Evolutionary conservation across 2,113 vertebrate species (phyloP), one percentile per base, ranked within the genome.

Genomic region (Pygoscelis adeliae): DNA sequence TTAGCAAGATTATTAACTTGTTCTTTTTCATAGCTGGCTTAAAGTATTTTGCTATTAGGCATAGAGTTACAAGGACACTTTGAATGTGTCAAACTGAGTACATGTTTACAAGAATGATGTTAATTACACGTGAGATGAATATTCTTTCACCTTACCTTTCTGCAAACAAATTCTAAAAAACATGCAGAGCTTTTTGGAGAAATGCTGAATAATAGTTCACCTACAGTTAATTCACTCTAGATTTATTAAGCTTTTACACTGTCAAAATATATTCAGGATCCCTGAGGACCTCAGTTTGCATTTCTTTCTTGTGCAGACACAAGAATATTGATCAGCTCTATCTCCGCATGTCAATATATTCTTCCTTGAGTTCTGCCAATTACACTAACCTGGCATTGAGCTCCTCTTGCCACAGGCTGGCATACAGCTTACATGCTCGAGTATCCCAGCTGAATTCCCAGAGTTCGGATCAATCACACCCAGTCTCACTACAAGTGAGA

Each of bases 401-500:
- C 74, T 90, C 36, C 36, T 63, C 73, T 93, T 93, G 66, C 84
- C 78, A 70, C n/a, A 56, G 83, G 71, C 87, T 91, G 70, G 52
- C 66, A 90, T 79, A 53, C 55, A 80, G 59, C 62, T 83, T 77
- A 56, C 30, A 40, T 17, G 23, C 47, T 91, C 3, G 16, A 81
- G 49, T 58, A 81, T 87, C 66, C 78, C 90, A 83, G 67, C 0
- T 83, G 89, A 95, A 91, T 96, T 96, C 79, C 72, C 67, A 30
- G 49, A 73, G 70, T 61, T 94, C 65, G 85, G 65, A 95, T 95
- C 93, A 97, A 94, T 96, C 93, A 95, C 83, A 96, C 42, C 76
- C 50, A 84, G 70, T 59, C 82, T 79, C 58, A 58, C 49, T 87
- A 74, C 76, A 72, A 93, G 73, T 40, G 61, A 94, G 50, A 59